Conservation (phyloP, 1,140 invertebrate genomes). For the Drosophila tropicalis region DNA sequence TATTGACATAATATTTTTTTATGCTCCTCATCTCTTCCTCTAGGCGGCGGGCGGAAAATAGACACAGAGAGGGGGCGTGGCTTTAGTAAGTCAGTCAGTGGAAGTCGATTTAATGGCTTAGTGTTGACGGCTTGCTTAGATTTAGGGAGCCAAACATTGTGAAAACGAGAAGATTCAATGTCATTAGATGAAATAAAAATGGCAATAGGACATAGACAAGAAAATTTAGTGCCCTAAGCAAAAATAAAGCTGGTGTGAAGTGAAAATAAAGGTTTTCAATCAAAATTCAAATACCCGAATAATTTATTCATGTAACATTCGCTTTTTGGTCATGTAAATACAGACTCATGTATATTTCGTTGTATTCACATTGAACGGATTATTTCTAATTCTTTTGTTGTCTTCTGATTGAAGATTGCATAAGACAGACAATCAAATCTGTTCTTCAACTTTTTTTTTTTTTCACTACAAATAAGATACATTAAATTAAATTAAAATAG, state of each 20-base stretch:
- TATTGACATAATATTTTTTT: constrained; percentile 80
- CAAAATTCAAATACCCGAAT: background rate
- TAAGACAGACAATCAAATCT: too few species aligned
- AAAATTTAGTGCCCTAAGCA: background rate
- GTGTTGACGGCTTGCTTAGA: constrained; percentile 70
- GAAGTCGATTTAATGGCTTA: constrained; percentile 60
- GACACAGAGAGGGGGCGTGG: constrained; percentile 23
- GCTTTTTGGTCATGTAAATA: background rate
- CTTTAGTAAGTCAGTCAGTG: constrained; percentile 35
- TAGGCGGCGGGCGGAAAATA: constrained; percentile 11
- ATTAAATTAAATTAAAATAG: too few species aligned
- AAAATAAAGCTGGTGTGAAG: background rate
- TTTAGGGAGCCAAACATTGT: constrained; percentile 53
- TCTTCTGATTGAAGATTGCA: too few species aligned
- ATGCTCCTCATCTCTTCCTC: constrained; percentile 28
- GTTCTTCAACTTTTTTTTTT: too few species aligned
- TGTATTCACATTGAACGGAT: too few species aligned
- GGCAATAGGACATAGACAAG: constrained; percentile 5
- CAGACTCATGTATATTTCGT: too few species aligned
- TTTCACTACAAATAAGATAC: too few species aligned
- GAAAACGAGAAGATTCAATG: constrained; percentile 39
- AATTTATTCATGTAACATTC: background rate
- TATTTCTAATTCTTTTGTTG: too few species aligned
- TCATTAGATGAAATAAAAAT: constrained; percentile 52
- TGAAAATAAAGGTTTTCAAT: constrained; percentile 8